These are phyloP conservation scores for Leptopilina drosophilae DNA, from an alignment of 2,888 invertebrate species.

Conservation along the genomic window DNA sequence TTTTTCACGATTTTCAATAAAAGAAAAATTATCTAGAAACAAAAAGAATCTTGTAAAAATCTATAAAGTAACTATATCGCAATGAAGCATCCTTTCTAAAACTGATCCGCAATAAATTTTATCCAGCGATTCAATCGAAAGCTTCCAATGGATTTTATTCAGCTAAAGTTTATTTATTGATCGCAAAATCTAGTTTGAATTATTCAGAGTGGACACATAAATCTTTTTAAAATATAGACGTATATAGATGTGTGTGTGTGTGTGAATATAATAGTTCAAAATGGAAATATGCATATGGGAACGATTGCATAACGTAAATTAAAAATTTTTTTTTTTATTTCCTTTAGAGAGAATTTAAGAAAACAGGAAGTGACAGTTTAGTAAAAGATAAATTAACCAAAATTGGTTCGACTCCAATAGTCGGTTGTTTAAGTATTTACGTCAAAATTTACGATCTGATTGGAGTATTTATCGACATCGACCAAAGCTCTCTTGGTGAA, in stretches of 20 bases:
- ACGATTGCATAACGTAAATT: neutral
- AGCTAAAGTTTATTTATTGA: conserved; percentile 11
- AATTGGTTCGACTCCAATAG: neutral
- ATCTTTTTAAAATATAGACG: neutral
- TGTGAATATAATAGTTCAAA: no score
- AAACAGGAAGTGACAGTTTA: neutral
- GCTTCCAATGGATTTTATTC: neutral
- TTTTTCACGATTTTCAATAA: no score
- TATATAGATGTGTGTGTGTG: no score
- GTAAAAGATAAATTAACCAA: conserved; percentile 24
- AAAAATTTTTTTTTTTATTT: no score
- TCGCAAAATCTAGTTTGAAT: neutral
- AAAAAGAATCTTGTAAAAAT: no score
- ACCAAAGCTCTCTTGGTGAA: conserved; percentile 11
- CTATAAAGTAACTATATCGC: no score
- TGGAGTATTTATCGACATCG: conserved; percentile 34
- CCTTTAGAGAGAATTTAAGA: neutral
- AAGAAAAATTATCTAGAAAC: no score
- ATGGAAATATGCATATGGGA: neutral
- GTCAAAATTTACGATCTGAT: conserved; percentile 38
- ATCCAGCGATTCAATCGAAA: no score
- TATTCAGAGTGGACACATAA: neutral
- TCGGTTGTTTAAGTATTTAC: conserved; percentile 30
- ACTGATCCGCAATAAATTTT: no score
- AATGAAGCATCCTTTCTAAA: no score